Evolutionary conservation across 2,797 vertebrate genomes (phyloP).

Genomic region (Syngnathus acus): DNA sequence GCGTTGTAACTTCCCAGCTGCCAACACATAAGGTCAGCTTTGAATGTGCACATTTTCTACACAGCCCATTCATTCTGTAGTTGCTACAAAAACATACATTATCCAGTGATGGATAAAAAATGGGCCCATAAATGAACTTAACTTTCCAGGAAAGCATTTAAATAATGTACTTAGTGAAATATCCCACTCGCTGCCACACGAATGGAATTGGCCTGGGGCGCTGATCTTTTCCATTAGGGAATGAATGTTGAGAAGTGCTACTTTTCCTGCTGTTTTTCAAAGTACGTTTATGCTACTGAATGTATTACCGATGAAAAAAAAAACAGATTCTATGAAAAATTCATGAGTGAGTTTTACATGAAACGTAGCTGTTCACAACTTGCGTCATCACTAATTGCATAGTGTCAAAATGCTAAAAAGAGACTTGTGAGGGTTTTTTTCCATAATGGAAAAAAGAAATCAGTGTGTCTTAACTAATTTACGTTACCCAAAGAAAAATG

Average conservation of each 20-base stretch:
- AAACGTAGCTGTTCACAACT: background rate
- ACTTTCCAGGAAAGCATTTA: background rate
- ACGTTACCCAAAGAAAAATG: background rate
- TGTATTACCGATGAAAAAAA: background rate
- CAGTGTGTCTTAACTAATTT: too few relatives aligned
- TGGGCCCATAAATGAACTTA: background rate
- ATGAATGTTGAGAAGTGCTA: background rate
- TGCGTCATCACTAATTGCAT: background rate
- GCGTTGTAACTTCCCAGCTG: background rate
- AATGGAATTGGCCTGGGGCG: background rate
- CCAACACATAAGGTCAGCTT: background rate
- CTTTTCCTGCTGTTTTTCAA: background rate
- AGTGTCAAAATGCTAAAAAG: background rate
- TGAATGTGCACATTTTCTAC: background rate
- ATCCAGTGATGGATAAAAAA: background rate
- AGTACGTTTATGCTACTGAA: background rate
- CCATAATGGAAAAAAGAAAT: too few relatives aligned
- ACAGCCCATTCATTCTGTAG: background rate
- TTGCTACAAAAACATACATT: background rate
- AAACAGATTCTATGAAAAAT: background rate
- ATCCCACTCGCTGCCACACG: background rate
- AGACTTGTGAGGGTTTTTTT: background rate
- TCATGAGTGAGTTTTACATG: background rate
- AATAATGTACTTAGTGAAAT: background rate
- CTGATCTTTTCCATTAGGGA: conserved; percentile 4